Evolutionary conservation across 2,797 vertebrate genomes (phyloP).

Genomic region (Enteromius afrohamiltoni): DNA sequence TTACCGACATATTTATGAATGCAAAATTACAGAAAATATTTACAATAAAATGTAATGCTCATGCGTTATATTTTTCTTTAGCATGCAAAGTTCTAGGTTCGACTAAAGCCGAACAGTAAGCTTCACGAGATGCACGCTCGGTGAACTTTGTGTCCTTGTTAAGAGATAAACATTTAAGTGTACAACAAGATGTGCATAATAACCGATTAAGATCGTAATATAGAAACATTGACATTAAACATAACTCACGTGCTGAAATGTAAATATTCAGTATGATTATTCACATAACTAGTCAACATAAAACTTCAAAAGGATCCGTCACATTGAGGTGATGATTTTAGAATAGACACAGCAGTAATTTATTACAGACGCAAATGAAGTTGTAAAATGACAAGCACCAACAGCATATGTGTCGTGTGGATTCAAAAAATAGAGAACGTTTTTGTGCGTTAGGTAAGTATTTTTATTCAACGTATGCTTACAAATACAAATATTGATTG

Average conservation of each 20-base stretch:
- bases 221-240: neutral
- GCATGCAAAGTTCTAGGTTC: neutral
- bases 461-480: neutral
- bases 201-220: neutral
- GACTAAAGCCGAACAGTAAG: neutral
- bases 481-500: neutral
- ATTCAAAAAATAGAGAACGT: neutral
- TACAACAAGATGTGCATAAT: neutral
- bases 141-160: neutral
- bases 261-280: neutral
- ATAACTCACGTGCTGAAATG: neutral
- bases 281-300: neutral
- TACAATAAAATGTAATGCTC: neutral
- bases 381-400: neutral
- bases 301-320: neutral
- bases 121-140: neutral
- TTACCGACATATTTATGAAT: neutral
- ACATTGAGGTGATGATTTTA: neutral
- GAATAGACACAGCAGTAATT: neutral
- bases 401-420: neutral
- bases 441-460: neutral
- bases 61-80: neutral
- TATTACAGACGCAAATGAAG: neutral
- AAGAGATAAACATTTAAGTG: neutral
- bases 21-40: neutral